Base-by-base conservation (phyloP, 2,888 invertebrate species). In the Chironomus riparius region DNA sequence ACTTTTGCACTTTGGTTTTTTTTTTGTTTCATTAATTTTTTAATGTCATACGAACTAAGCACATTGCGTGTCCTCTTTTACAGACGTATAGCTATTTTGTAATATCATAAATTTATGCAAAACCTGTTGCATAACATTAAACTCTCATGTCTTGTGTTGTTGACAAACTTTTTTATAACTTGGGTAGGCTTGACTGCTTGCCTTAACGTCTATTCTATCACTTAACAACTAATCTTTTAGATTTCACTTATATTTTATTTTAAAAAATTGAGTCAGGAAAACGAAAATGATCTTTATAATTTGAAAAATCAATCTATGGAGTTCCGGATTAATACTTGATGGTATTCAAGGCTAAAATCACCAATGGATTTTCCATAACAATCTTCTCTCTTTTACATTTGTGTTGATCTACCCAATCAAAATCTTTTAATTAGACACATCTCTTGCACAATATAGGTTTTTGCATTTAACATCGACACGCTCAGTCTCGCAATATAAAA, bases 61-160 rank as follows among this genome's bases (percentile, higher is more conserved):
- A 38, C 65, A 65, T 38, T 22, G 65, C 65, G 65, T 65, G 65
- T 65, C 65, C 13, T 65, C 65, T 65, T 65, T 24, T 21, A 22
- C 15, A 15, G n/a, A 15, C 56, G 21, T 24, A 22, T 13, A 21
- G 22, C 13, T 22, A 22, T 22, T 65, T 65, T 65, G 38, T 65
- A 13, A 24, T 38, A 38, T 38, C n/a, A 65, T 65, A 65, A 24
- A 65, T 56, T 56, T 56, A 65, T 65, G 65, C 65, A 65, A 56
- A 65, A 65, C 65, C 65, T 65, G 65, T 65, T 65, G 65, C 65
- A 65, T 65, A 65, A 65, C 21, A 65, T 65, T 24, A 21, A 13
- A n/a, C n/a, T n/a, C 65, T 56, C 15, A 56, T 18, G 15, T 56
- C 18, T 15, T 56, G 18, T 56, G 56, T 56, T 56, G 56, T 56